Evolutionary conservation across 2,113 vertebrate genomes (phyloP).

Genomic region (Raphicerus campestris): DNA sequence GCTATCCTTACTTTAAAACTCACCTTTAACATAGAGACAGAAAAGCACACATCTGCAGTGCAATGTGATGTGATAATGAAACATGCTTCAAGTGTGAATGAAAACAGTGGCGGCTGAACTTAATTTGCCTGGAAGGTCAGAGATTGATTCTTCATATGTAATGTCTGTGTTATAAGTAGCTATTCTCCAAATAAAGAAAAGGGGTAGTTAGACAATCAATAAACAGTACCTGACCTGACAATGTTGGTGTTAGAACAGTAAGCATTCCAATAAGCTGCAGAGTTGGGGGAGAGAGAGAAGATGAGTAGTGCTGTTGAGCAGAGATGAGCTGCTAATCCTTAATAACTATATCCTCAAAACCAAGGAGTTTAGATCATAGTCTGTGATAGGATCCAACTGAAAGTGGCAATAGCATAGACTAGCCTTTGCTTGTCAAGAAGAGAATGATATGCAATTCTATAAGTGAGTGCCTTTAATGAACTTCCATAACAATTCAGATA

Average conservation of each 20-base stretch:
- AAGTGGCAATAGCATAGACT: not conserved
- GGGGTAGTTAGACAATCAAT: not conserved
- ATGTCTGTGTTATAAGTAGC: not conserved
- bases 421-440: not conserved
- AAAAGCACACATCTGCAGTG: not conserved
- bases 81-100: not conserved
- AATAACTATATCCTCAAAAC: not conserved
- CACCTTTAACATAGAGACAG: conserved; percentile 21
- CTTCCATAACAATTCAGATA: not conserved
- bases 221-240: not conserved
- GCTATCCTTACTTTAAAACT: not conserved
- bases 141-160: not conserved
- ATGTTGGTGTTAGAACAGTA: not conserved
- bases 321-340: not conserved
- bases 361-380: not conserved
- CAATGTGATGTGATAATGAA: not conserved
- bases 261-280: not conserved
- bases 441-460: not conserved
- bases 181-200: not conserved
- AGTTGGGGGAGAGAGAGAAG: not conserved
- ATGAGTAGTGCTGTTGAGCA: not conserved
- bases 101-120: not conserved
- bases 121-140: not conserved
- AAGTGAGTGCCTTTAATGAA: not conserved
- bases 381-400: not conserved